Evolutionary conservation across 2,888 invertebrate genomes (phyloP).

Genomic region (Phaedon cochleariae): DNA sequence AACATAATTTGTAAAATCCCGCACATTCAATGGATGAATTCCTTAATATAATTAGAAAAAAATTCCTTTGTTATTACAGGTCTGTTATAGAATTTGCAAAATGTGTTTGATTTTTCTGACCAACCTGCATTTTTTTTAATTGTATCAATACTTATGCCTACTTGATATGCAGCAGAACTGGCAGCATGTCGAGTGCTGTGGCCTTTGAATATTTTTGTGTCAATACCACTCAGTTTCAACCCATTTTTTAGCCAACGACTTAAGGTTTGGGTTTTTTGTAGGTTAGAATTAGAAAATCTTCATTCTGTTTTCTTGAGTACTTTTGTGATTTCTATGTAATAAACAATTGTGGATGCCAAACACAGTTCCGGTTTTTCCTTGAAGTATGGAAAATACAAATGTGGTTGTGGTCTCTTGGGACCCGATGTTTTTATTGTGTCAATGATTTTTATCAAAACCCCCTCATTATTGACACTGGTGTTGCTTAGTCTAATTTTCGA

Average conservation of each 20-base stretch:
- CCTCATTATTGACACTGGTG: slow-evolving; percentile 17
- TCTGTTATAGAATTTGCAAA: slow-evolving; percentile 10
- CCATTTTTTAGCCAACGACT: slow-evolving; percentile 13
- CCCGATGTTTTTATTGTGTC: slow-evolving; percentile 27
- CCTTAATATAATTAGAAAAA: too few species aligned
- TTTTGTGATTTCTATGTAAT: slow-evolving; percentile 24
- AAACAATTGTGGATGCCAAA: slow-evolving; percentile 25
- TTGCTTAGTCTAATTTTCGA: slow-evolving; percentile 24
- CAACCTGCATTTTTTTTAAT: neutral
- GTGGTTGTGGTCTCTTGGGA: slow-evolving; percentile 28
- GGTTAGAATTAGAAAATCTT: neutral
- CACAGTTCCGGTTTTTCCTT: slow-evolving; percentile 35
- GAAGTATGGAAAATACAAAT: slow-evolving; percentile 32
- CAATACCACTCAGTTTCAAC: slow-evolving; percentile 4
- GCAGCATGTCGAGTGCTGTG: slow-evolving; percentile 16
- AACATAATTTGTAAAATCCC: too few species aligned
- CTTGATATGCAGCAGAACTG: neutral
- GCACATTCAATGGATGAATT: too few species aligned
- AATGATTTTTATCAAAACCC: slow-evolving; percentile 29
- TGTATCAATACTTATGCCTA: neutral
- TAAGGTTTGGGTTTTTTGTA: slow-evolving; percentile 1
- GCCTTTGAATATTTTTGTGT: slow-evolving; percentile 1
- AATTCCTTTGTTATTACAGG: neutral
- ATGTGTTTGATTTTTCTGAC: neutral
- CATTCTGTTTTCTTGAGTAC: neutral